Base-by-base conservation (phyloP, 2,888 invertebrate species). In the Tiphia femorata region DNA sequence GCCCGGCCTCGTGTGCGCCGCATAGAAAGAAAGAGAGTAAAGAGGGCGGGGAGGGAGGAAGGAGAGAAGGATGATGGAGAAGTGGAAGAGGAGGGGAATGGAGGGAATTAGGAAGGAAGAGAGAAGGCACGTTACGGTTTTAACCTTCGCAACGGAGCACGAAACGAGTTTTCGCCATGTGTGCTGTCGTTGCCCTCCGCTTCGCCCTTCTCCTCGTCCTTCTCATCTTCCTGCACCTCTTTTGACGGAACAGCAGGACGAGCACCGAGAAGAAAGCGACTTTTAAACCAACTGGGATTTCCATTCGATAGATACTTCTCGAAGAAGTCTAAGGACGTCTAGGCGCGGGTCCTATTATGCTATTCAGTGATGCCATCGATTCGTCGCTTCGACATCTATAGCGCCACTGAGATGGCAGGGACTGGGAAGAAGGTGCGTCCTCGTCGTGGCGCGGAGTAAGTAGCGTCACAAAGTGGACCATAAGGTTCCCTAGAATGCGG, bases 41-140 rank as follows among this genome's bases (percentile, higher is more conserved):
- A n/a, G 30, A 12, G 10, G 27, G 16, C 30, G 17, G 12, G 10
- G 19, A 35, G 16, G 12, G 30, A 40, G 21, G 12, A 23, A 23
- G 19, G 30, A 25, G 46, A 46, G 49, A 59, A 50, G 29, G 44
- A 19, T 52, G 30, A 17, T 7, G 17, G 38, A 1, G 3, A 16
- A 44, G 8, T 7, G 16, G 30, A n/a, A 25, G 37, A 47, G 49
- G 37, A 47, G 49, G 20, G 27, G 14, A 7, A 19, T 8, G 12
- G 25, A 35, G 41, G 37, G 44, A 53, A 46, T 29, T 38, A 14
- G 53, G 14, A 27, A 44, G 47, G 30, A 30, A 56, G 53, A 29
- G 46, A n/a, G 49, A 27, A 61, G 64, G 58, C 65, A 64, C 72
- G 73, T 76, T 76, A 72, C 73, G 69, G 65, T 73, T 74, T 76